A percentile compares a stretch with the other conserved stretches of the same genome.
Conservation (phyloP, 1,140 invertebrate species). For the Lutraria rhynchaena region DNA sequence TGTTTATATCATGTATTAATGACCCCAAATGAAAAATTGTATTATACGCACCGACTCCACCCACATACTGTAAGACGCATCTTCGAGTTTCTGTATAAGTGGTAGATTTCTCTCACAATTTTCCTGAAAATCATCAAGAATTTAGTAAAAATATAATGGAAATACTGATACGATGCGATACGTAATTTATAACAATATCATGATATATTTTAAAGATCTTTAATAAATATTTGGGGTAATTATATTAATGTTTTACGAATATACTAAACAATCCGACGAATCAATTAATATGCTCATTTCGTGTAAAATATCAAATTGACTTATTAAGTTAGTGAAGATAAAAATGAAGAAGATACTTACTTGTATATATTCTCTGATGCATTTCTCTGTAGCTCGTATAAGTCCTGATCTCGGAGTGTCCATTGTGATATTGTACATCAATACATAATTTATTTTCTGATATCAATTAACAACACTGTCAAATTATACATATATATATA, state of each 20-base stretch:
- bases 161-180: too few relatives aligned
- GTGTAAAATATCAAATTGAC: not conserved
- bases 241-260: not conserved
- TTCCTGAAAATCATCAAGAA: constrained; percentile 37
- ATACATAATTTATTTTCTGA: too few relatives aligned
- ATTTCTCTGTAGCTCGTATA: constrained; percentile 23
- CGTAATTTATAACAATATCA: too few relatives aligned
- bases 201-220: too few relatives aligned
- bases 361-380: constrained; percentile 18
- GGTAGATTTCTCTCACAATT: constrained; percentile 21
- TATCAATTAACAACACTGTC: too few relatives aligned
- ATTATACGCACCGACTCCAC: constrained; percentile 32
- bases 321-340: too few relatives aligned
- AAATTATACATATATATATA: too few relatives aligned
- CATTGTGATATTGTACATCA: too few relatives aligned
- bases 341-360: not conserved
- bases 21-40: too few relatives aligned
- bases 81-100: constrained; percentile 23
- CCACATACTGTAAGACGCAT: constrained; percentile 23
- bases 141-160: too few relatives aligned
- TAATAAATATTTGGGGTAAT: too few relatives aligned
- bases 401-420: constrained; percentile 19
- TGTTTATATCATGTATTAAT: too few relatives aligned
- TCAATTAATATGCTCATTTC: not conserved
- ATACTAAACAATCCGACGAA: not conserved